Evolutionary conservation across 2,113 vertebrate genomes (phyloP).

Genomic region (Nymphicus hollandicus): DNA sequence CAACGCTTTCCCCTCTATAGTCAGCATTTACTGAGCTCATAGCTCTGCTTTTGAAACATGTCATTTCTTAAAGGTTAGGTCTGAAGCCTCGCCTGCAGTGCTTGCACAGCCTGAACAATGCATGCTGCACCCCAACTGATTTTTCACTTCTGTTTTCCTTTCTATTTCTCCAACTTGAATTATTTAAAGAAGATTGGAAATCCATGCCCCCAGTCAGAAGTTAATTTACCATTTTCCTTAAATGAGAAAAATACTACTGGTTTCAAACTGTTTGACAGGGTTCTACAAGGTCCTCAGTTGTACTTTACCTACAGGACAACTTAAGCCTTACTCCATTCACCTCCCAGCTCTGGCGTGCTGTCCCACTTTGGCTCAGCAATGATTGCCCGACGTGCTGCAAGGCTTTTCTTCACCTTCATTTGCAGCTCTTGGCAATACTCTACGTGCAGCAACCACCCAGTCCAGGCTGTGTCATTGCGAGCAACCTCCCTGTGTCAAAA

Average conservation of each 20-base stretch:
- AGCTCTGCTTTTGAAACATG: background rate
- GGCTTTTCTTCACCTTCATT: background rate
- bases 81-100: background rate
- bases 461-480: accelerated
- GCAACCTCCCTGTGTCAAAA: background rate
- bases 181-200: background rate
- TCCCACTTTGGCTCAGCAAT: background rate
- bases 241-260: background rate
- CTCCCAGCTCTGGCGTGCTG: background rate
- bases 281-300: background rate
- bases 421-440: background rate
- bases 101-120: background rate
- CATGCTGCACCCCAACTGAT: background rate
- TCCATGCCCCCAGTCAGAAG: accelerated
- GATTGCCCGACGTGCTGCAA: background rate
- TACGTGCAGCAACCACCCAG: background rate
- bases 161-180: background rate
- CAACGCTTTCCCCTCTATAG: background rate
- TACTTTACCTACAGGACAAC: background rate
- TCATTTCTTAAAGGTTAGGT: background rate
- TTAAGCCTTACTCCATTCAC: background rate
- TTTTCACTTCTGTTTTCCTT: background rate
- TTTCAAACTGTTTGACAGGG: background rate
- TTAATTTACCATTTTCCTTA: background rate
- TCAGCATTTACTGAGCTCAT: background rate